Evolutionary conservation across 2,797 vertebrate species (phyloP), one percentile per base, ranked within the genome.

Genomic region (Acipenser oxyrinchus): DNA sequence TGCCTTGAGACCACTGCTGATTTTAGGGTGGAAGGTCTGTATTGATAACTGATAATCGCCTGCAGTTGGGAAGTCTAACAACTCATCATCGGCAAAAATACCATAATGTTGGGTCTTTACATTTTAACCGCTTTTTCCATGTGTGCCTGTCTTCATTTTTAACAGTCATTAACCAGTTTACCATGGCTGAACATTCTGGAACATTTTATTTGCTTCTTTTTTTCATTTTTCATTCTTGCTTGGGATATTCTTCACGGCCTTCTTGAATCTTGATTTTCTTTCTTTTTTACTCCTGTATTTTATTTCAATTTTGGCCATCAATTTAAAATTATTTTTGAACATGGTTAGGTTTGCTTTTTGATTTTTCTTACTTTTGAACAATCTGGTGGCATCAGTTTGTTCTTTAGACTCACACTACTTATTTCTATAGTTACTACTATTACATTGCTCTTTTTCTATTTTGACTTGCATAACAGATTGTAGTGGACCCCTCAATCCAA

Each of bases 11-110:
- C 95, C 49, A 84, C 94, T 0, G 93, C 95, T 62, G 91, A 96
- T 76, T 90, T 98, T 77, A 90, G 85, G 76, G 92, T 98, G 6
- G 95, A 98, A 98, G 96, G 97, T 99, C 89, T 79, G 95, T 94
- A 85, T 81, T 62, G 52, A 1, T 48, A 10, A 60, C 51, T 51
- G 48, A 65, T 37, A 48, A 18, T 69, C 23, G 23, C 60, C 74
- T 73, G 67, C 75, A 62, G 62, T 81, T 73, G 60, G 7, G 15
- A 11, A 11, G 15, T 82, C 71, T 73, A 76, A 78, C 68, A 73
- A 66, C 69, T 69, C 53, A 48, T 72, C 69, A 37, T 37, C 37
- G 37, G 37, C 37, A 37, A 4, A 18, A 18, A 18, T 5, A 37
- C 5, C 37, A 37, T 62, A 52, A 6, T 65, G 6, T 66, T 58